A percentile compares a stretch with the other conserved stretches of the same genome.
Conservation (phyloP, 2,797 vertebrate genomes). For the Muraenolepis orangiensis region DNA sequence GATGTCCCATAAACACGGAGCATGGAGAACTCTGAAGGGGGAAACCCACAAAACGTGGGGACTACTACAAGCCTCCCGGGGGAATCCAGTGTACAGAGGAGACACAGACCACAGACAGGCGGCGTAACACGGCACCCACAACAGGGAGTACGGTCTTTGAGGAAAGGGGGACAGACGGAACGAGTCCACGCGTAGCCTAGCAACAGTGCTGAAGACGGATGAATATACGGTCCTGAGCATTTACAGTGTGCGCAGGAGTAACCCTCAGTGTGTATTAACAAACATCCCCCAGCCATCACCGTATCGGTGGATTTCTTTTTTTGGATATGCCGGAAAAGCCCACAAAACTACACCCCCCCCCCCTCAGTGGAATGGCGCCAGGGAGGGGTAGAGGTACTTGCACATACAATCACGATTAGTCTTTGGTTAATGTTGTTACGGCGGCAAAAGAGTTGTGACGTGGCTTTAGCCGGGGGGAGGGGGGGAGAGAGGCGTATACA, state of each 20-base stretch:
- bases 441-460: constrained; percentile 47
- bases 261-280: constrained; percentile 86
- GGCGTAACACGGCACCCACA: constrained; percentile 37
- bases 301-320: constrained; percentile 73
- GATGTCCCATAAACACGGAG: constrained; percentile 27
- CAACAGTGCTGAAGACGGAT: constrained; percentile 55
- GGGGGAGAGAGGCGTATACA: constrained; percentile 41
- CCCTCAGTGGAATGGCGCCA: constrained; percentile 58
- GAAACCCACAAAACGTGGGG: constrained; percentile 28
- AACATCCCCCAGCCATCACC: constrained; percentile 81
- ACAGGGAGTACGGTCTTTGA: constrained; percentile 43
- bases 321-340: constrained; percentile 82
- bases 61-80: neutral
- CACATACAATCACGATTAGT: constrained; percentile 99
- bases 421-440: constrained; percentile 95
- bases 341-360: constrained; percentile 61
- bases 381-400: constrained; percentile 76
- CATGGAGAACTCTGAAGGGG: constrained; percentile 24
- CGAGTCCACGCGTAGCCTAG: constrained; percentile 29
- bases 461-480: constrained; percentile 39
- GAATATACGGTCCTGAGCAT: constrained; percentile 81
- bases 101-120: constrained; percentile 44
- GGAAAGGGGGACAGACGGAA: too few relatives aligned
- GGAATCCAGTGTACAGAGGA: neutral
- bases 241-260: constrained; percentile 81